Evolutionary conservation across 1,140 invertebrate genomes (phyloP).

Genomic region (Apocrypta bakeri): DNA sequence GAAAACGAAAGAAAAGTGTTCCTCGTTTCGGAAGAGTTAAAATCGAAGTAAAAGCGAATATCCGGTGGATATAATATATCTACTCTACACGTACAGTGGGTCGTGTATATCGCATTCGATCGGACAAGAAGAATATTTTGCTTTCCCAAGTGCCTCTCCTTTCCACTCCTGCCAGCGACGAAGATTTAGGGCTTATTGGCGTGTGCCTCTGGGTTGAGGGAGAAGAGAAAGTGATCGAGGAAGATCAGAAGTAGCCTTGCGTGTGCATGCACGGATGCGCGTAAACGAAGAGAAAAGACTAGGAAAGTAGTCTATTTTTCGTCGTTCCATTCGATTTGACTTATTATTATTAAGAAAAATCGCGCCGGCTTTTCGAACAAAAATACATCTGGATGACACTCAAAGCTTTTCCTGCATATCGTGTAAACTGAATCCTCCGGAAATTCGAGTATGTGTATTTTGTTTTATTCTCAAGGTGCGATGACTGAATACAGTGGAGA

Average conservation of each 20-base stretch:
- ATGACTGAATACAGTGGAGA: too few species aligned
- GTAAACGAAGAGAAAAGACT: conserved; percentile 2
- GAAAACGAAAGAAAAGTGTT: neutral
- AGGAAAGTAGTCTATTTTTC: conserved; percentile 33
- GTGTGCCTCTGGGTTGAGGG: neutral
- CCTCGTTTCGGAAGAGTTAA: conserved; percentile 50
- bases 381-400: conserved; percentile 9
- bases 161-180: neutral
- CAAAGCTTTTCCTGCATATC: neutral
- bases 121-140: conserved; percentile 43
- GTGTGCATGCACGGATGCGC: neutral
- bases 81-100: neutral
- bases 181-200: conserved; percentile 44
- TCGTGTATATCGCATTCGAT: conserved; percentile 21
- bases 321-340: conserved; percentile 40
- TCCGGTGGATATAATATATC: neutral
- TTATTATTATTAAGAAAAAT: conserved; percentile 20
- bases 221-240: neutral
- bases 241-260: neutral
- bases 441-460: neutral
- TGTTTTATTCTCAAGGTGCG: too few species aligned
- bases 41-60: conserved; percentile 51
- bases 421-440: neutral
- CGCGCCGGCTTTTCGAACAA: neutral
- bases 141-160: conserved; percentile 50